phyloP scores from a whole-genome alignment of 2,797 vertebrate genomes.

The Channallabes apus region DNA sequence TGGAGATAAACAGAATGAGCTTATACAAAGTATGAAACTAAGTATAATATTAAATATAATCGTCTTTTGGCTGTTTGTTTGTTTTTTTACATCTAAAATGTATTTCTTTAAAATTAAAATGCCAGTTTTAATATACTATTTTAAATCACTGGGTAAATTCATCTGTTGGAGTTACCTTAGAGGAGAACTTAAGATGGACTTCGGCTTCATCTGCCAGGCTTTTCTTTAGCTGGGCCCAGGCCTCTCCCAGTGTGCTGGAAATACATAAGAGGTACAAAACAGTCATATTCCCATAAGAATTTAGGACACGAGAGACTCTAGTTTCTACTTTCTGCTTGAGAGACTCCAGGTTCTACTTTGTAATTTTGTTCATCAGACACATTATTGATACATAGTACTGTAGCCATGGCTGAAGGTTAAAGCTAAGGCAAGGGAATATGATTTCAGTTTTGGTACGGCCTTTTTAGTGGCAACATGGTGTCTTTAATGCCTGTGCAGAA shows the following conservation, averaged over 20 bases:
- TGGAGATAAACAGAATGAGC: background rate
- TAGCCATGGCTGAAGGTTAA: background rate
- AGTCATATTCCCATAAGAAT: background rate
- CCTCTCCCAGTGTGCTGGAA: slow-evolving; percentile 88
- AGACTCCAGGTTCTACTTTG: too few relatives aligned
- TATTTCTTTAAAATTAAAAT: background rate
- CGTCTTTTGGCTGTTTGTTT: background rate
- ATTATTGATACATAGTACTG: background rate
- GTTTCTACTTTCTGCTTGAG: background rate
- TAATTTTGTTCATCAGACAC: background rate
- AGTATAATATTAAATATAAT: background rate
- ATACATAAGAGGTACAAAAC: slow-evolving; percentile 20
- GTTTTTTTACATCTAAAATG: background rate
- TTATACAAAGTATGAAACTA: background rate
- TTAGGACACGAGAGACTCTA: background rate
- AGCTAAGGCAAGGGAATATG: background rate
- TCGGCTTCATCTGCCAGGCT: slow-evolving; percentile 94
- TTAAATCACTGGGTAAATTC: background rate
- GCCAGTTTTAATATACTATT: background rate
- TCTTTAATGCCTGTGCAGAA: background rate
- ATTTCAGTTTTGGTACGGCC: background rate
- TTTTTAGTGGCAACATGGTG: background rate
- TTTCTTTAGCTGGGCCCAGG: slow-evolving; percentile 95
- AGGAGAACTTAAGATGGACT: slow-evolving; percentile 97
- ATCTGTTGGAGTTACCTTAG: slow-evolving; percentile 80